Evolutionary conservation across 2,888 invertebrate genomes (phyloP).

Genomic region (Athetis lepigone): DNA sequence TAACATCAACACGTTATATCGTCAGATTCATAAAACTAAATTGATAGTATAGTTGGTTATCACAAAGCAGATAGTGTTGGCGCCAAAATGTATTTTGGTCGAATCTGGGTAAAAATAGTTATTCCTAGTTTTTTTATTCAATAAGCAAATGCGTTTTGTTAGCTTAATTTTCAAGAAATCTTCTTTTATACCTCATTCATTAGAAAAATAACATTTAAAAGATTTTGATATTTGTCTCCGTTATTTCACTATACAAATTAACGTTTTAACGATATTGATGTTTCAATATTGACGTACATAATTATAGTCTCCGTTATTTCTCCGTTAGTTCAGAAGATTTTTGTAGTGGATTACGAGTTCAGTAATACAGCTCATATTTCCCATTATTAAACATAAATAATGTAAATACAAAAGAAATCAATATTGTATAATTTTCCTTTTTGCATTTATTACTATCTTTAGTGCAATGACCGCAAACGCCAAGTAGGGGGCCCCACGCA

Average conservation of each 20-base stretch:
- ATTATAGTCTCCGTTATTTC: no score
- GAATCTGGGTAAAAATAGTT: background rate
- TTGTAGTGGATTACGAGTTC: no score
- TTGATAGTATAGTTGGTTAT: conserved; percentile 6
- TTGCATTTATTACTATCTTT: conserved; percentile 43
- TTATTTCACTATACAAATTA: no score
- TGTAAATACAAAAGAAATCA: conserved; percentile 23
- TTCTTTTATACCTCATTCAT: no score
- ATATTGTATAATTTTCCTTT: conserved; percentile 29
- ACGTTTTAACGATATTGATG: no score
- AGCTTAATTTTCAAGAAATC: no score
- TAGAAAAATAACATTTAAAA: no score
- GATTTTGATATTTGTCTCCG: no score
- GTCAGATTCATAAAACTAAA: conserved; percentile 8
- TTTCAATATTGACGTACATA: no score
- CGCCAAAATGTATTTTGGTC: conserved; percentile 17
- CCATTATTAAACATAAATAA: conserved; percentile 26
- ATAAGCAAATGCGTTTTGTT: no score
- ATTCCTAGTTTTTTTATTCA: background rate
- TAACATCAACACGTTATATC: conserved; percentile 12
- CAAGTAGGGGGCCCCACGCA: conserved; percentile 62
- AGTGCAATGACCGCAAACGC: conserved; percentile 50
- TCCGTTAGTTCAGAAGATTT: no score
- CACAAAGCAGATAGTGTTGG: conserved; percentile 19
- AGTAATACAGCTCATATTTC: conserved; percentile 5